phyloP scores from a whole-genome alignment of 30 jellyfish, hydroid and myxozoan species.

The Mastigias papua region DNA sequence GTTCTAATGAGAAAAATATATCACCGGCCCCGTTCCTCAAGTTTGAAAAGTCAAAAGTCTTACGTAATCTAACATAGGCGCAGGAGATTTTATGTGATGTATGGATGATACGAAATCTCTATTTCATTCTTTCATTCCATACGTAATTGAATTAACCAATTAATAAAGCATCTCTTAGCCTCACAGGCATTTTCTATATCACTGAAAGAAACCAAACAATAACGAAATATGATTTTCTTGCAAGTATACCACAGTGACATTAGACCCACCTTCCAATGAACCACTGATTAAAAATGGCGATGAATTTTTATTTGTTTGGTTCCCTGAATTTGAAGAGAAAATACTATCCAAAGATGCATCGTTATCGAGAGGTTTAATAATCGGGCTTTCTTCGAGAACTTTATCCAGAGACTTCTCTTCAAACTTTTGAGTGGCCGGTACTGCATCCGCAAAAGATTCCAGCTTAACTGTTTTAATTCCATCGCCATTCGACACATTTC shows the following conservation, averaged over 20 bases:
- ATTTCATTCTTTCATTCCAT: background rate
- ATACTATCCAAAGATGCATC: background rate
- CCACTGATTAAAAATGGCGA: conserved; percentile 61
- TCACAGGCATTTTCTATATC: background rate
- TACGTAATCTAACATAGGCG: too few species aligned
- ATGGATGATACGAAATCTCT: too few species aligned
- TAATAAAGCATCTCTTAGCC: background rate
- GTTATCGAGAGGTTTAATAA: conserved; percentile 1
- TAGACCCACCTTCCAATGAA: conserved; percentile 56
- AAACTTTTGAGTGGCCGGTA: background rate
- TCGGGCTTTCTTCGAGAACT: conserved; percentile 30
- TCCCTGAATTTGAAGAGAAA: conserved; percentile 2
- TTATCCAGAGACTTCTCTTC: background rate
- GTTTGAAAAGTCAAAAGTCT: too few species aligned
- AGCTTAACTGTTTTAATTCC: background rate
- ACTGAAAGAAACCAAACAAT: background rate
- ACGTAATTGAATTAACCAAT: background rate
- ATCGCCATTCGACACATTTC: background rate
- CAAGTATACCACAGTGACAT: background rate
- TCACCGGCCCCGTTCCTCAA: too few species aligned
- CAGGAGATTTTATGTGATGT: too few species aligned
- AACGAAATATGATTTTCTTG: background rate
- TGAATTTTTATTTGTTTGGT: background rate
- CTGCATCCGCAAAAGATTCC: conserved; percentile 58
- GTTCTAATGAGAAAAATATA: too few species aligned